Conservation (phyloP, 2,797 vertebrate genomes). For the Distichodus sexfasciatus region DNA sequence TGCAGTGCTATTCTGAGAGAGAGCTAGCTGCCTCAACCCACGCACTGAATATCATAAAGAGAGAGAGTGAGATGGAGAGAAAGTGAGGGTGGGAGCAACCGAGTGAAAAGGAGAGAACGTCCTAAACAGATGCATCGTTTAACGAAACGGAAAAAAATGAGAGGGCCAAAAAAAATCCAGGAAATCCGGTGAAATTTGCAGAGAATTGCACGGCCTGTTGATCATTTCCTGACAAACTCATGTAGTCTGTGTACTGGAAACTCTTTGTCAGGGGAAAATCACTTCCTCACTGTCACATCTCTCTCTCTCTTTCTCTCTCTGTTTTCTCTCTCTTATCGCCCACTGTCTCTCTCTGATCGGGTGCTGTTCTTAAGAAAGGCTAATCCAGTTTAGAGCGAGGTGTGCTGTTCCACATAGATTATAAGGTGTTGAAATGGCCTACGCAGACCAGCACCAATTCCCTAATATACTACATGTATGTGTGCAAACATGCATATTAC, state of each 20-base stretch:
- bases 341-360: slow-evolving; percentile 47
- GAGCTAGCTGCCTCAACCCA: slow-evolving; percentile 83
- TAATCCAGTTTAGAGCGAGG: slow-evolving; percentile 47
- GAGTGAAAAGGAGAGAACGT: slow-evolving; percentile 57
- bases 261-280: slow-evolving; percentile 39
- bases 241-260: slow-evolving; percentile 30
- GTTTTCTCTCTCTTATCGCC: slow-evolving; percentile 49
- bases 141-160: slow-evolving; percentile 11
- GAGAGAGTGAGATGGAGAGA: slow-evolving; percentile 63
- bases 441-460: slow-evolving; percentile 20
- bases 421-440: slow-evolving; percentile 46
- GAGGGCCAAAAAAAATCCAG: neutral
- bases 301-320: too few relatives aligned
- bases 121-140: slow-evolving; percentile 60
- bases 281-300: slow-evolving; percentile 46
- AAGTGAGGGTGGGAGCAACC: slow-evolving; percentile 37
- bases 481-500: slow-evolving; percentile 24
- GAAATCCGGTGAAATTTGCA: neutral
- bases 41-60: slow-evolving; percentile 80
- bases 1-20: slow-evolving; percentile 86
- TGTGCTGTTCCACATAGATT: slow-evolving; percentile 40
- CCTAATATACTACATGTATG: neutral
- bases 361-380: slow-evolving; percentile 40
- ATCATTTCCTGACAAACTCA: slow-evolving; percentile 11
- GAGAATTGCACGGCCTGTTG: slow-evolving; percentile 13